phyloP scores from a whole-genome alignment of 2,797 vertebrate species.

The Anas flavirostris region DNA sequence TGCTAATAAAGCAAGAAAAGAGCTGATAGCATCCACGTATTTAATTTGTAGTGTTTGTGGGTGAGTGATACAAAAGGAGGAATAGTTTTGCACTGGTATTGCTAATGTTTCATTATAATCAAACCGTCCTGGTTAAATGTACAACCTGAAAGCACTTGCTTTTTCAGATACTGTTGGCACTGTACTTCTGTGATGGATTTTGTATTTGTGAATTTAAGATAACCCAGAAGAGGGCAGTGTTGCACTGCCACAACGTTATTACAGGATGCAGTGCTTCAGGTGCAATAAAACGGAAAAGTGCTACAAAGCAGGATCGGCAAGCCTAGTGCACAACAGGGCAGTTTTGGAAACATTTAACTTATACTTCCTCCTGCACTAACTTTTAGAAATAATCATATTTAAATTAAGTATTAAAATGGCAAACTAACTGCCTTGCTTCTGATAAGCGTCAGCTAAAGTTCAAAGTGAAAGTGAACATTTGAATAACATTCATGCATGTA shows the following conservation, averaged over 20 bases:
- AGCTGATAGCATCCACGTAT: not conserved
- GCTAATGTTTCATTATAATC: not conserved
- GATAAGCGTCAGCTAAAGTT: not conserved
- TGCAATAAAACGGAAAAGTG: not conserved
- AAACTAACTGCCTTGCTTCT: not conserved
- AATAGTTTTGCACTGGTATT: not conserved
- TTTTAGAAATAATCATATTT: not conserved
- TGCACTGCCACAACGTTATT: not conserved
- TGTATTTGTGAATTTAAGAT: not conserved
- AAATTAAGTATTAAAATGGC: not conserved
- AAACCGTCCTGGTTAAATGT: not conserved
- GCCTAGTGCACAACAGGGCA: not conserved
- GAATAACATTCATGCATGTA: not conserved
- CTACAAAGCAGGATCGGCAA: not conserved
- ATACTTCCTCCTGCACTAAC: rapidly evolving
- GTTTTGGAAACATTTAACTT: not conserved
- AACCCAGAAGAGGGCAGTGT: constrained; percentile 45
- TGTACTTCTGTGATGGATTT: too few species aligned
- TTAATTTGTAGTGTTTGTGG: not conserved
- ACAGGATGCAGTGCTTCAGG: not conserved
- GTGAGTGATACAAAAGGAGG: not conserved
- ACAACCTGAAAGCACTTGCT: not conserved
- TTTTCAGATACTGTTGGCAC: not conserved
- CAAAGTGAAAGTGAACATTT: not conserved
- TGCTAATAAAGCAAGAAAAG: not conserved